These are phyloP conservation scores for Microdon myrmicae DNA, from an alignment of 2,888 invertebrate species.

Conservation along the genomic window DNA sequence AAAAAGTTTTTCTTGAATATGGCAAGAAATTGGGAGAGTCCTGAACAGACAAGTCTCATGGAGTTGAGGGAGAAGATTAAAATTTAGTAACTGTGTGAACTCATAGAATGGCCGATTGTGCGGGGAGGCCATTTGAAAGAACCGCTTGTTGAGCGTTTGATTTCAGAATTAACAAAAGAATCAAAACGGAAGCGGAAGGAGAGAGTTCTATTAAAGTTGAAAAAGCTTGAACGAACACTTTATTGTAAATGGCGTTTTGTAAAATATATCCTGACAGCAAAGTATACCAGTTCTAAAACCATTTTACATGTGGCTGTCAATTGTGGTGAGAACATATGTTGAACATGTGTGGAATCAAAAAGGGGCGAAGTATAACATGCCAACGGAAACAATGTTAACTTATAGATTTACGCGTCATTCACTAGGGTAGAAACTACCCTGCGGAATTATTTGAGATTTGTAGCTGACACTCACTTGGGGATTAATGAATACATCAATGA, in stretches of 20 bases:
- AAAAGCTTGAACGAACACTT: constrained; percentile 21
- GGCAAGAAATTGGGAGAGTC: constrained; percentile 12
- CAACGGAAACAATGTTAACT: too few species aligned
- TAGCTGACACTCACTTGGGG: too few species aligned
- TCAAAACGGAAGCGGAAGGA: constrained; percentile 31
- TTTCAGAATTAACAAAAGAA: constrained; percentile 39
- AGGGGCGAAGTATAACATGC: too few species aligned
- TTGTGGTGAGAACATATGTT: too few species aligned
- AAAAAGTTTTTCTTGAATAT: constrained; percentile 37
- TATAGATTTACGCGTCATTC: too few species aligned
- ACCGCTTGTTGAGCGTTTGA: constrained; percentile 25
- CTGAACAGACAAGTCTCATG: constrained; percentile 14
- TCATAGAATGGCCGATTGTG: constrained; percentile 3
- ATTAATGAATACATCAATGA: too few species aligned
- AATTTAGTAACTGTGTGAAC: constrained; percentile 42
- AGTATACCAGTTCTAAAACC: constrained; percentile 45
- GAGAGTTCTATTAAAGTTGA: constrained; percentile 16
- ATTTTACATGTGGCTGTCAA: constrained; percentile 42
- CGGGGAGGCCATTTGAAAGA: constrained; percentile 14
- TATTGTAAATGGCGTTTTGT: constrained; percentile 18
- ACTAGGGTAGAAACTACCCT: too few species aligned
- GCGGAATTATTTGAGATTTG: too few species aligned
- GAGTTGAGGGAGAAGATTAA: constrained; percentile 2
- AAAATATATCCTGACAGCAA: constrained; percentile 31
- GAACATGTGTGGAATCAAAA: constrained; percentile 47